phyloP scores from a whole-genome alignment of 2,888 invertebrate genomes.

The Ormyrus rosae region DNA sequence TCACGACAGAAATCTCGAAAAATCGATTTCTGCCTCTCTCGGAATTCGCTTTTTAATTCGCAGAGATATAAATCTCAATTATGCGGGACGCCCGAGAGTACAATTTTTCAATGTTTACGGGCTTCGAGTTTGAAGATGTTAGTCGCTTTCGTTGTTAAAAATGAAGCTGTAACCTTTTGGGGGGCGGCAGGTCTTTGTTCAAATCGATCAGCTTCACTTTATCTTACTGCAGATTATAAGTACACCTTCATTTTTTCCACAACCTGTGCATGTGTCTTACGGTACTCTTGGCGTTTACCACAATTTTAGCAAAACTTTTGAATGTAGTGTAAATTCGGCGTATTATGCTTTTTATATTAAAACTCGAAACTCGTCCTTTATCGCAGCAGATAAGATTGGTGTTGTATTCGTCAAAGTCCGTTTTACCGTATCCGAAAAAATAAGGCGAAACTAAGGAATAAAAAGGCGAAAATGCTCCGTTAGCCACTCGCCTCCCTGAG shows the following conservation, averaged over 20 bases:
- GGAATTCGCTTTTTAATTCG: not conserved
- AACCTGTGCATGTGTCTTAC: too few relatives aligned
- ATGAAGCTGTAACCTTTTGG: not conserved
- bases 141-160: not conserved
- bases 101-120: constrained; percentile 23
- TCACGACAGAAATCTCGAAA: constrained; percentile 25
- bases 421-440: not conserved
- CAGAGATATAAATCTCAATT: constrained; percentile 33
- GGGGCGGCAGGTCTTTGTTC: too few relatives aligned
- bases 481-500: constrained; percentile 3
- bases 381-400: not conserved
- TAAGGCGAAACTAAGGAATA: constrained; percentile 9
- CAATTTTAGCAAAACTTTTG: too few relatives aligned
- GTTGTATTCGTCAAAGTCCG: constrained; percentile 18
- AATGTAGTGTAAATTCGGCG: too few relatives aligned
- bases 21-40: constrained; percentile 31
- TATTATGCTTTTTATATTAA: too few relatives aligned
- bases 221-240: too few relatives aligned
- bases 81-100: not conserved
- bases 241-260: too few relatives aligned
- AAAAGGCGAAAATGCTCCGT: constrained; percentile 31
- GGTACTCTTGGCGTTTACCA: too few relatives aligned
- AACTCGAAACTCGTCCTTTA: too few relatives aligned
- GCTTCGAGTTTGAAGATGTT: not conserved
- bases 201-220: too few relatives aligned